Conservation (phyloP, 2,888 invertebrate genomes). For the Dromius quadrimaculatus region DNA sequence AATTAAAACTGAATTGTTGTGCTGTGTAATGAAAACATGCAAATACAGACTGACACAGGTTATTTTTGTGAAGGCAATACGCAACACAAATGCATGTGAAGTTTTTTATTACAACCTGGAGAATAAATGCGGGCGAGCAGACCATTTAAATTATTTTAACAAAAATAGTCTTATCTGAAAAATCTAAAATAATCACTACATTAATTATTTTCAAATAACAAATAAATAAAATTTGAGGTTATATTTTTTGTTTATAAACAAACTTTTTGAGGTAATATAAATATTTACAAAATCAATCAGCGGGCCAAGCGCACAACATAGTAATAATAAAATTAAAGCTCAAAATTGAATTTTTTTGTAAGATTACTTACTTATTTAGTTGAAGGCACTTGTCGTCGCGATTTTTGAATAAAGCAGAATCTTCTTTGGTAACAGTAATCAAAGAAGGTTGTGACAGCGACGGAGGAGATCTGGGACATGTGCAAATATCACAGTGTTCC, state of each 20-base stretch:
- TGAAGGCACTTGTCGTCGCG: conserved; percentile 51
- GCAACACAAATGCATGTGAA: conserved; percentile 10
- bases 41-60: not conserved
- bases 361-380: conserved; percentile 47
- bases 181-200: not conserved
- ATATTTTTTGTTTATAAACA: conserved; percentile 5
- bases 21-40: conserved; percentile 6
- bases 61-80: conserved; percentile 8
- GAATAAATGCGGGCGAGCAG: conserved; percentile 16
- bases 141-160: not conserved
- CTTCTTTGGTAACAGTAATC: conserved; percentile 76
- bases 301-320: not conserved
- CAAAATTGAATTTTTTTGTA: not conserved
- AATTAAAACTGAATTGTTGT: conserved; percentile 2
- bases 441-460: conserved; percentile 75
- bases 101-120: conserved; percentile 9
- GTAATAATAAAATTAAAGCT: not conserved
- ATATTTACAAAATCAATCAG: no score
- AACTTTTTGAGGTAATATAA: not conserved
- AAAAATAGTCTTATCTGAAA: conserved; percentile 21
- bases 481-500: conserved; percentile 86
- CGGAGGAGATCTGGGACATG: conserved; percentile 73
- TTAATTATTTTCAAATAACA: not conserved
- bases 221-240: not conserved
- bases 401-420: conserved; percentile 42